These are phyloP conservation scores for Dicrurus megarhynchus DNA, from an alignment of 2,113 vertebrate genomes.

Conservation along the genomic window DNA sequence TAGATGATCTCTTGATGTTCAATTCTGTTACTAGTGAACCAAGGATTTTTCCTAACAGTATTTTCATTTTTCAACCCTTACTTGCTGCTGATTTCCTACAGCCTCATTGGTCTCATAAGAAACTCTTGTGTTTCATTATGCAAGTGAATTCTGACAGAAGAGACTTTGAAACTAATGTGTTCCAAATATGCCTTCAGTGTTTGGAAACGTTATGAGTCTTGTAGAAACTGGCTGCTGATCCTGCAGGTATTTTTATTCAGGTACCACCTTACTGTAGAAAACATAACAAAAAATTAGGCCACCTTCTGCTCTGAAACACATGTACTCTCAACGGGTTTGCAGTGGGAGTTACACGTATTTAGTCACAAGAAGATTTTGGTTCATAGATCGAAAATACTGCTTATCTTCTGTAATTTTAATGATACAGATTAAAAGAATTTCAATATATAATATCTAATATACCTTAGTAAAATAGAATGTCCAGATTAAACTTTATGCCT, in stretches of 20 bases:
- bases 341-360: neutral
- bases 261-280: neutral
- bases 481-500: neutral
- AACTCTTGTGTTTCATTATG: slow-evolving; percentile 5
- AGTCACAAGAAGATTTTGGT: neutral
- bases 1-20: neutral
- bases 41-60: neutral
- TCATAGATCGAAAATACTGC: neutral
- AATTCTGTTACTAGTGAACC: neutral
- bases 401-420: neutral
- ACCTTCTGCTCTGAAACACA: neutral
- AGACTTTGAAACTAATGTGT: slow-evolving; percentile 50
- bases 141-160: slow-evolving; percentile 38
- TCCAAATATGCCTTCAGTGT: slow-evolving; percentile 51
- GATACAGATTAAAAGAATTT: neutral
- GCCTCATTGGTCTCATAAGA: neutral
- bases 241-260: slow-evolving; percentile 50
- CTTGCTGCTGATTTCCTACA: slow-evolving; percentile 10
- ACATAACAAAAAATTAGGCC: slow-evolving; percentile 4
- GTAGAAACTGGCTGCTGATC: slow-evolving; percentile 42
- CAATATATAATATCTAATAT: neutral
- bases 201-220: slow-evolving; percentile 33
- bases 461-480: neutral
- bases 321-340: neutral
- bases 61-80: neutral